Evolutionary conservation across 2,113 vertebrate genomes (phyloP).

Genomic region (Lamprotornis superbus): DNA sequence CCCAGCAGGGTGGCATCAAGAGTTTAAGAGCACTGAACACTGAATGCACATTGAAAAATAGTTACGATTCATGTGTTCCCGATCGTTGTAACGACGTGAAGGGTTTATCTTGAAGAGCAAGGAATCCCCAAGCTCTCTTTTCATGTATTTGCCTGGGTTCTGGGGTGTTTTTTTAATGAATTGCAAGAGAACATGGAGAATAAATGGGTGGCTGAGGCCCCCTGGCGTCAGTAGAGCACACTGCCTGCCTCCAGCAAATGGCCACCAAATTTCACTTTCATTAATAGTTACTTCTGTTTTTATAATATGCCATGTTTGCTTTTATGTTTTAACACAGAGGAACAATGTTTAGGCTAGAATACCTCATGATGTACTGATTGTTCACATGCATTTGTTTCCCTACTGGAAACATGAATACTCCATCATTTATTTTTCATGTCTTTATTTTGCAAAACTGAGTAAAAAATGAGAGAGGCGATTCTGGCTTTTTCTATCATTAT

Average conservation of each 20-base stretch:
- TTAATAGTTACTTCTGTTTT: not conserved
- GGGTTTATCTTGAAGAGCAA: not conserved
- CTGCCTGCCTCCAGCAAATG: not conserved
- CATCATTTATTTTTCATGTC: not conserved
- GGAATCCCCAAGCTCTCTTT: not conserved
- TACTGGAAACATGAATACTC: not conserved
- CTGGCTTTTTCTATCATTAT: not conserved
- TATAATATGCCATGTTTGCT: not conserved
- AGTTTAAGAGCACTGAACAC: not conserved
- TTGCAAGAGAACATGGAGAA: not conserved
- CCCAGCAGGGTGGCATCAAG: not conserved
- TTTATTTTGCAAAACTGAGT: not conserved
- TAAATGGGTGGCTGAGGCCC: conserved; percentile 51
- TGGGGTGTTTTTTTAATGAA: accelerated
- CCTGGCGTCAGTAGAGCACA: conserved; percentile 33
- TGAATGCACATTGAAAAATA: not conserved
- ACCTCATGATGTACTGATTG: not conserved
- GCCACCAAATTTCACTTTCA: not conserved
- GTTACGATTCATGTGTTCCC: not conserved
- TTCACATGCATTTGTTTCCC: not conserved
- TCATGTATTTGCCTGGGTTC: accelerated
- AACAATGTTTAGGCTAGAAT: not conserved
- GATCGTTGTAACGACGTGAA: accelerated
- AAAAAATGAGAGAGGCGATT: not conserved
- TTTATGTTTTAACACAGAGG: not conserved